phyloP scores from a whole-genome alignment of 2,113 vertebrate genomes.

The Ictalurus furcatus region DNA sequence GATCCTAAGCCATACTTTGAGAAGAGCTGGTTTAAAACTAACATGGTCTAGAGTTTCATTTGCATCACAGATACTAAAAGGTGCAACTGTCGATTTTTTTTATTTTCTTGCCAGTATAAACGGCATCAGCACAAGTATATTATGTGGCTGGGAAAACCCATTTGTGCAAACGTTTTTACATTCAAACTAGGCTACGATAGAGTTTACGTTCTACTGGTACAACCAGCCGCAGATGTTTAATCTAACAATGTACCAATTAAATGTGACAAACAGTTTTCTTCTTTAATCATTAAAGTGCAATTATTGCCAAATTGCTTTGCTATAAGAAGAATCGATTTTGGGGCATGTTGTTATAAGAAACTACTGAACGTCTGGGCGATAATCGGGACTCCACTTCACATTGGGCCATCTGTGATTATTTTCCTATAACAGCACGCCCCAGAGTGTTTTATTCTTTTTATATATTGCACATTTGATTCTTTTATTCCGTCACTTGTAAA shows the following conservation, averaged over 20 bases:
- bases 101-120: neutral
- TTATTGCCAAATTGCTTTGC: neutral
- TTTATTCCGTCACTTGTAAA: slow-evolving; percentile 6
- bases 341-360: neutral
- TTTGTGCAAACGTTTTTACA: neutral
- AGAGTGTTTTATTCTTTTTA: neutral
- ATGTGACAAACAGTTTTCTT: neutral
- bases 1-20: neutral
- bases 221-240: neutral
- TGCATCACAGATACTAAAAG: neutral
- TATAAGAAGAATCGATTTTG: neutral
- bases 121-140: neutral
- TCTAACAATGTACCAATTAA: neutral
- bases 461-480: neutral
- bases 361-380: neutral
- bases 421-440: neutral
- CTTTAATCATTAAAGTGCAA: neutral
- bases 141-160: too few relatives aligned
- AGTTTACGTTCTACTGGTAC: neutral
- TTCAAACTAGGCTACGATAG: neutral
- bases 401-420: neutral
- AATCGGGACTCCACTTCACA: neutral
- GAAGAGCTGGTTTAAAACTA: neutral
- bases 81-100: neutral
- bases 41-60: neutral